Base-by-base conservation (phyloP, 2,113 vertebrate species). In the Muntiacus muntjak region DNA sequence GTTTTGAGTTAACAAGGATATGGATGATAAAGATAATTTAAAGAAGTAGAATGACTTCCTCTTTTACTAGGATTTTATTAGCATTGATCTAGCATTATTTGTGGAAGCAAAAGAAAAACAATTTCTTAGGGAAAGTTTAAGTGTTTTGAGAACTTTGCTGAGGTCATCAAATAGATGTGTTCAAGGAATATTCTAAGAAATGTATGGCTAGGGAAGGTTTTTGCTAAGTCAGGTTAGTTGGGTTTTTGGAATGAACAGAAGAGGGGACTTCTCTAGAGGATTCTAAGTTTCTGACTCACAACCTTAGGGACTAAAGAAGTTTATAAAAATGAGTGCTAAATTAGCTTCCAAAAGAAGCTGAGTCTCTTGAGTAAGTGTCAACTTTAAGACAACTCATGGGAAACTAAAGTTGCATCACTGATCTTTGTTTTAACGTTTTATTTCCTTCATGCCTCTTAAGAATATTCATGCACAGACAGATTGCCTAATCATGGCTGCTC, bases 321-420 rank as follows among this genome's bases (percentile, higher is more conserved):
- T 95, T 94, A 26, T 87, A 81, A 36, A 98, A 89, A 47, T 64
- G 85, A 81, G 15, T 50, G 21, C 67, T 87, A 91, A 88, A 76
- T 28, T 58, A 76, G 76, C 57, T 93, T 87, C 28, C 62, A 81
- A 79, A 83, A 90, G 36, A 74, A 84, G 6, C 25, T 12, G 11
- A 92, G 62, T 40, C 62, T 90, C 55, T 85, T 21, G 15, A 86
- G 26, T 85, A 71, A 87, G 10, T 19, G 1, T 45, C 23, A 86
- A 60, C 74, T 89, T 93, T 50, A 78, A 28, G 76, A 84, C 19
- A 94, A 97, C 40, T 82, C n/a, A 78, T 86, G 30, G 64, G 23
- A 91, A 95, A 87, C 54, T 25, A 43, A 7, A 25, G 14, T 55
- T 93, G 36, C 10, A 45, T 82, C 60, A 50, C 7, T 64, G 8